Base-by-base conservation (phyloP, 2,113 vertebrate genomes). In the Xenotilapia caudafasciata region DNA sequence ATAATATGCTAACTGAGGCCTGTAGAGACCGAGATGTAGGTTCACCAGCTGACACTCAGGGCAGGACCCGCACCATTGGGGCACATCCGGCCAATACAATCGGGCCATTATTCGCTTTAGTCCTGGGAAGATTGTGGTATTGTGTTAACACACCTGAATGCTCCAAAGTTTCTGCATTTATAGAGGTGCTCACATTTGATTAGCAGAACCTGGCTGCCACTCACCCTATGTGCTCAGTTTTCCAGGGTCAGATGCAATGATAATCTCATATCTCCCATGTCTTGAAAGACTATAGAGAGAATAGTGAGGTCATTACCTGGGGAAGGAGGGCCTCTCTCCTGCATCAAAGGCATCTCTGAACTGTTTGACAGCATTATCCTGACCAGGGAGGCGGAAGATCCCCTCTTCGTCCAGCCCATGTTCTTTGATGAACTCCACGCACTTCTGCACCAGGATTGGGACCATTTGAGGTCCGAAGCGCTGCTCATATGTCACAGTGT, bases 341-440 rank as follows among this genome's bases (percentile, higher is more conserved):
- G 98, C 98, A 1, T 99, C 98, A 1, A 99, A 99, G 2, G 98
- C 97, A 0, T 98, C 98, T 86, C 98, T 94, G 93, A 99, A 97
- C 93, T 98, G 96, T 82, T 97, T 98, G 65, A 99, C 98, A 23
- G 98, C 95, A 80, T 97, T 99, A 94, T 99, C 99, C 88, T 99
- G 99, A 13, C 98, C 99, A 0, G 99, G 99, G 4, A 99, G 97
- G 5, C 99, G 97, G 93, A 99, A 99, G 92, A 99, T 98, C 3
- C 99, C 99, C 91, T 99, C 99, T 92, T 99, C 99, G 0, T 83
- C 91, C 90, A 98, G 58, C 0, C 98, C 99, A 0, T 97, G 97
- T 55, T 98, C 96, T 23, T 91, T 93, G 90, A 99, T 98, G 95
- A 98, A 99, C 92, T 98, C 97, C 0, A 96, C 93, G 7, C 98